Evolutionary conservation across 2,113 vertebrate species (phyloP).

Genomic region (Chlorodrepanis virens): DNA sequence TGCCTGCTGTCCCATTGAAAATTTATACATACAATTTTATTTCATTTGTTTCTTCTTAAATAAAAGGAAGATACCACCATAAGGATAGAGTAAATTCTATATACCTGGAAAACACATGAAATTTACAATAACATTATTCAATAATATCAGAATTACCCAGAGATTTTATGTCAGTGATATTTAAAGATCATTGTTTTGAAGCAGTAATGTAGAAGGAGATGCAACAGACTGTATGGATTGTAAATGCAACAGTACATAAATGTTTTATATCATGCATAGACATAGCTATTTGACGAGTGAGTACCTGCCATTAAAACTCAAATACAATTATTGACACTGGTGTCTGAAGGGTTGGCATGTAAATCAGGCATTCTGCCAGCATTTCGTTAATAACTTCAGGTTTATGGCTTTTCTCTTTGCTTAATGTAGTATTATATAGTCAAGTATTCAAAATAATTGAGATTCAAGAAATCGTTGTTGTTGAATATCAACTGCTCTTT

Average conservation of each 20-base stretch:
- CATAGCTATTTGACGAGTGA: constrained; percentile 19
- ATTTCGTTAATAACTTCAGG: constrained; percentile 1
- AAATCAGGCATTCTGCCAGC: constrained; percentile 19
- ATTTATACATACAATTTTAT: neutral
- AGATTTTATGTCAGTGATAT: constrained; percentile 33
- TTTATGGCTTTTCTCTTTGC: neutral
- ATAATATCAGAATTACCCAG: constrained; percentile 13
- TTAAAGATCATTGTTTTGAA: constrained; percentile 64
- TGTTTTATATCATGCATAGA: constrained; percentile 41
- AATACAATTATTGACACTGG: neutral
- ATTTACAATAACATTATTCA: constrained; percentile 39
- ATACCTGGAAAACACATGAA: neutral
- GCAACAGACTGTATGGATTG: neutral
- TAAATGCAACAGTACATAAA: constrained; percentile 47
- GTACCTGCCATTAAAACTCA: constrained; percentile 35
- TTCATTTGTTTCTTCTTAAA: neutral
- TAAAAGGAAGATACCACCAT: neutral
- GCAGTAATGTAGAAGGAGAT: constrained; percentile 19
- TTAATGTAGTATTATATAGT: neutral
- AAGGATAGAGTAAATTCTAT: neutral
- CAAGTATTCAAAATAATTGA: neutral
- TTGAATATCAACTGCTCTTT: neutral
- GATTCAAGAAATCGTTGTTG: neutral
- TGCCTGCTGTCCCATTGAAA: neutral
- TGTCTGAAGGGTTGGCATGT: neutral